Conservation (phyloP, 2,888 invertebrate species). For the Cylindroiulus punctatus region DNA sequence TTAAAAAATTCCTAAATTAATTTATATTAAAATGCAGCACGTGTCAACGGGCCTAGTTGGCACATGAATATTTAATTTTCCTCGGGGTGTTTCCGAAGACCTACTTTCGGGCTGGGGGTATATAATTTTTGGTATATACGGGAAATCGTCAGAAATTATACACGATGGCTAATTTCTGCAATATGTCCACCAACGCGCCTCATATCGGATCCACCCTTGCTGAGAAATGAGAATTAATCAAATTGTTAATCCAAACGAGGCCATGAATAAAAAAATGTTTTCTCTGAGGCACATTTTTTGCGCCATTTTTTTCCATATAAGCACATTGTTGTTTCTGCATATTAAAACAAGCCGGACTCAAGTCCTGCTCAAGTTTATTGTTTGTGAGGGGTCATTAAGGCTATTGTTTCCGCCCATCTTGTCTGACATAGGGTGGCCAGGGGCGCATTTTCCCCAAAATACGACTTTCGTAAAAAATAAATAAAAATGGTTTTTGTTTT, state of each 20-base stretch:
- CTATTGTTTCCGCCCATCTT: conserved; percentile 23
- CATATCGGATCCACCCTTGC: conserved; percentile 3
- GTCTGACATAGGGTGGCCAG: conserved; percentile 12
- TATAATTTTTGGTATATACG: background rate
- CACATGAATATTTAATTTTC: background rate
- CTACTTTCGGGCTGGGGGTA: conserved; percentile 3
- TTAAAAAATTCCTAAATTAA: too few relatives aligned
- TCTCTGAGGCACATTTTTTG: background rate
- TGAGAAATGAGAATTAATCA: conserved; percentile 24
- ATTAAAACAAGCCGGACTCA: conserved; percentile 18
- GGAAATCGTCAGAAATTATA: background rate
- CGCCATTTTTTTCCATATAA: background rate
- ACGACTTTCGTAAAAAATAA: background rate
- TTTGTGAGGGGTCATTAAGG: conserved; percentile 12
- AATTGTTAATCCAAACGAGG: background rate
- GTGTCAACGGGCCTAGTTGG: too few relatives aligned
- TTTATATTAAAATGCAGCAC: too few relatives aligned
- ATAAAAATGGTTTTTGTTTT: background rate
- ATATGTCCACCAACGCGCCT: conserved; percentile 25
- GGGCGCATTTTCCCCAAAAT: background rate
- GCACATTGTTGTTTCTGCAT: conserved; percentile 1
- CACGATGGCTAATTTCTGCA: conserved; percentile 33
- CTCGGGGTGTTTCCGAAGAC: background rate
- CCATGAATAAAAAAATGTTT: background rate
- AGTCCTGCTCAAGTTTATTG: background rate